Conservation (phyloP, 2,888 invertebrate genomes). For the Frankliniella fusca region DNA sequence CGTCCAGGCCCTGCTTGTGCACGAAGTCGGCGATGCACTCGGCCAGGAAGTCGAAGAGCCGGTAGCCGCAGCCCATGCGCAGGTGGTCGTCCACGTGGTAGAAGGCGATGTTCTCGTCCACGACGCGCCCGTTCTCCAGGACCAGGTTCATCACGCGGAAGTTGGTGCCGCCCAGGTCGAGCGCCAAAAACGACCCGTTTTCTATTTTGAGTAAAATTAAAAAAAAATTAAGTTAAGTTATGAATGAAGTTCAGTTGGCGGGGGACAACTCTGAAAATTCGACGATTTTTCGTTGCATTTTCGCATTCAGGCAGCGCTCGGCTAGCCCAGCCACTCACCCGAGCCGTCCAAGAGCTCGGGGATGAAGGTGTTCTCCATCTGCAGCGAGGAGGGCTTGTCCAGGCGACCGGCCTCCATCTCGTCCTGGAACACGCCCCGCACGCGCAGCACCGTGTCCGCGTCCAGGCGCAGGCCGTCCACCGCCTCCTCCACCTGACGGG, state of each 20-base stretch:
- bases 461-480: constrained; percentile 46
- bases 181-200: constrained; percentile 67
- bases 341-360: constrained; percentile 68
- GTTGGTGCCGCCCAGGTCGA: constrained; percentile 79
- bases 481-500: constrained; percentile 41
- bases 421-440: constrained; percentile 56
- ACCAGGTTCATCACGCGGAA: constrained; percentile 68
- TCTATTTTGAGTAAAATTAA: constrained; percentile 51
- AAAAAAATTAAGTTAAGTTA: too few relatives aligned
- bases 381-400: constrained; percentile 60
- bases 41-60: constrained; percentile 71
- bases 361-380: constrained; percentile 74
- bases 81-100: constrained; percentile 53
- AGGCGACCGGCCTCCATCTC: constrained; percentile 63
- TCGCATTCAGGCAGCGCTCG: too few relatives aligned
- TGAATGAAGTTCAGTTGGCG: too few relatives aligned
- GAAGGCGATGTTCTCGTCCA: constrained; percentile 12
- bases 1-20: constrained; percentile 55
- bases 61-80: constrained; percentile 59
- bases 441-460: constrained; percentile 51
- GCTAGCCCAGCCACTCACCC: too few relatives aligned
- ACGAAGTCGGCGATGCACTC: constrained; percentile 69
- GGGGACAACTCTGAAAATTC: too few relatives aligned
- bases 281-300: too few relatives aligned
- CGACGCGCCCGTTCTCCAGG: constrained; percentile 51